Base-by-base conservation (phyloP, 2,888 invertebrate genomes). In the Hypolimnas misippus region DNA sequence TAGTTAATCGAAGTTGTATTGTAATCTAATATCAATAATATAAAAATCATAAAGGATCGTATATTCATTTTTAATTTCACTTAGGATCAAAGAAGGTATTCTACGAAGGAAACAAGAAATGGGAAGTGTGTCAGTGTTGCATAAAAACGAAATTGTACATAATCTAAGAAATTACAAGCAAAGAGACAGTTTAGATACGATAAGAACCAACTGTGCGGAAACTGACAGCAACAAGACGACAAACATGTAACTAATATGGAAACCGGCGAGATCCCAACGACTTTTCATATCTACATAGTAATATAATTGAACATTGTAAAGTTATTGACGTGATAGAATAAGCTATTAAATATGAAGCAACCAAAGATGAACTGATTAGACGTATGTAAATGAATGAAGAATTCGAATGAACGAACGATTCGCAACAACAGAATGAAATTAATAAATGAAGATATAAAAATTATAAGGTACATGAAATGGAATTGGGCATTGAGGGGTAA, bases 11-110 rank as follows among this genome's bases (percentile, higher is more conserved):
- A n/a, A n/a, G n/a, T n/a, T n/a, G n/a, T n/a, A n/a, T n/a, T n/a
- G n/a, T n/a, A n/a, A n/a, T n/a, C n/a, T n/a, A n/a, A n/a, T n/a
- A n/a, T n/a, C n/a, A n/a, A n/a, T n/a, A n/a, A n/a, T n/a, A n/a
- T 25, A n/a, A 38, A 38, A 5, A 46, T 21, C 44, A n/a, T 21
- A 59, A 49, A 29, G 35, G 17, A 51, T 33, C 25, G 54, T 52
- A 52, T 54, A 14, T 44, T 46, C 44, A 40, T 60, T 63, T 68
- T 53, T 61, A 19, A 65, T 71, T 65, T 66, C 54, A 64, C 55
- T 54, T 63, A 73, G 73, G 73, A 71, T 73, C 64, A 73, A 72
- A 73, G 67, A 70, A 29, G 66, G 65, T 59, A 69, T 70, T 62
- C 66, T 67, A 51, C 63, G 50, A 17, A 65, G 58, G 51, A 69